Conservation (phyloP, 2,888 invertebrate genomes). For the Drosophila recens region DNA sequence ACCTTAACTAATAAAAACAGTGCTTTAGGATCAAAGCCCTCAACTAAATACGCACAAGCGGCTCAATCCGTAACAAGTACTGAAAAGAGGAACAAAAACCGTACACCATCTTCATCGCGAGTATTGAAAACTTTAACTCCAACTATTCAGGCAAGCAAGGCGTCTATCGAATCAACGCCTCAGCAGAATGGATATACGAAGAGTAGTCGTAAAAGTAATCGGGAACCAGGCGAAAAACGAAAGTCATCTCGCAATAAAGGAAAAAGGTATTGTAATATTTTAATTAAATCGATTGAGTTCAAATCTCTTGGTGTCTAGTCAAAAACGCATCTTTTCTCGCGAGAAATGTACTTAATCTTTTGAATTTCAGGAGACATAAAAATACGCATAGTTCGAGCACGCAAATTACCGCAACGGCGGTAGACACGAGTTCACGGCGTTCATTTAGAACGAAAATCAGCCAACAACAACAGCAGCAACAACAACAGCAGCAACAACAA, state of each 20-base stretch:
- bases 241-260: conserved; percentile 70
- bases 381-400: conserved; percentile 65
- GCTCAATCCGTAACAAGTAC: conserved; percentile 89
- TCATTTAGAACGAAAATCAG: conserved; percentile 89
- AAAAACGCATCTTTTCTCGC: background rate
- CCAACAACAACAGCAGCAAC: background rate
- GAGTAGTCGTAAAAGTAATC: conserved; percentile 53
- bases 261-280: conserved; percentile 60
- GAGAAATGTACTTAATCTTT: background rate
- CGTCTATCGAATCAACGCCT: conserved; percentile 33
- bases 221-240: conserved; percentile 48
- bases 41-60: conserved; percentile 95
- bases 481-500: background rate
- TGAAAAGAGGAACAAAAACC: conserved; percentile 86
- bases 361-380: conserved; percentile 84
- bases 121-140: conserved; percentile 92
- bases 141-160: conserved; percentile 77
- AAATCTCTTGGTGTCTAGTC: background rate
- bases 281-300: background rate
- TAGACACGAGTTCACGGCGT: conserved; percentile 85
- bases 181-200: conserved; percentile 51
- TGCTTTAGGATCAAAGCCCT: conserved; percentile 94
- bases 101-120: conserved; percentile 89
- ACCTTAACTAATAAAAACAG: conserved; percentile 93
- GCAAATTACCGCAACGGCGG: conserved; percentile 62